phyloP scores from a whole-genome alignment of 2,113 vertebrate species.

The Phrynosoma platyrhinos region DNA sequence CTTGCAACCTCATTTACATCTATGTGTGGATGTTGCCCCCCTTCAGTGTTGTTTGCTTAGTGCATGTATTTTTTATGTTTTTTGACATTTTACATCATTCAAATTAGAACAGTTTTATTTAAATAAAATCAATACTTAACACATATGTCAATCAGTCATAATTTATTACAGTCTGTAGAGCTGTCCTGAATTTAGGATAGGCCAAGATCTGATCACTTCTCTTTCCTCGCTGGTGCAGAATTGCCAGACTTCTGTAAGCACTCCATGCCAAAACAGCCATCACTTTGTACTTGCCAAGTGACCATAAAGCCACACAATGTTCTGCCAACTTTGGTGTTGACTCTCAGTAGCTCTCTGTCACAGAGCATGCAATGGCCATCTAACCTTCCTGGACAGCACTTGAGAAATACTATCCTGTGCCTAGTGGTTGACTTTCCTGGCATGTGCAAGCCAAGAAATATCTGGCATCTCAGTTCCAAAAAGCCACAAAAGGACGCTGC shows the following conservation, averaged over 20 bases:
- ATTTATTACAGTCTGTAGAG: not conserved
- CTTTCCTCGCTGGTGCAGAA: not conserved
- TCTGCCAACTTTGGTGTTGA: not conserved
- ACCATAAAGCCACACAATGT: conserved; percentile 31
- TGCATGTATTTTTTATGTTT: too few relatives aligned
- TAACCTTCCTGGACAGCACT: not conserved
- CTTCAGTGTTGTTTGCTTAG: too few relatives aligned
- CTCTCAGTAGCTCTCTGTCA: not conserved
- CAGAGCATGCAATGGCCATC: conserved; percentile 13
- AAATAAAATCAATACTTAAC: too few relatives aligned
- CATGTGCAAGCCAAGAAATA: not conserved
- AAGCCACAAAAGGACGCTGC: not conserved
- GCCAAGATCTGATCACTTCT: not conserved
- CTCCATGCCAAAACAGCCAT: conserved; percentile 27
- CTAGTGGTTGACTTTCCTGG: not conserved
- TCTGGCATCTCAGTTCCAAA: not conserved
- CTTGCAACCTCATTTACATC: too few relatives aligned
- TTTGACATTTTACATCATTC: too few relatives aligned
- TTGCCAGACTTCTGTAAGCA: not conserved
- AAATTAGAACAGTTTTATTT: too few relatives aligned
- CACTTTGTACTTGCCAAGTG: conserved; percentile 33
- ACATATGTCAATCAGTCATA: too few relatives aligned
- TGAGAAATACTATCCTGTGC: conserved; percentile 15
- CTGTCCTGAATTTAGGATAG: not conserved
- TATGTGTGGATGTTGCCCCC: too few relatives aligned